These are phyloP conservation scores for Campaea margaritaria DNA, from an alignment of 2,888 invertebrate species.

Conservation along the genomic window DNA sequence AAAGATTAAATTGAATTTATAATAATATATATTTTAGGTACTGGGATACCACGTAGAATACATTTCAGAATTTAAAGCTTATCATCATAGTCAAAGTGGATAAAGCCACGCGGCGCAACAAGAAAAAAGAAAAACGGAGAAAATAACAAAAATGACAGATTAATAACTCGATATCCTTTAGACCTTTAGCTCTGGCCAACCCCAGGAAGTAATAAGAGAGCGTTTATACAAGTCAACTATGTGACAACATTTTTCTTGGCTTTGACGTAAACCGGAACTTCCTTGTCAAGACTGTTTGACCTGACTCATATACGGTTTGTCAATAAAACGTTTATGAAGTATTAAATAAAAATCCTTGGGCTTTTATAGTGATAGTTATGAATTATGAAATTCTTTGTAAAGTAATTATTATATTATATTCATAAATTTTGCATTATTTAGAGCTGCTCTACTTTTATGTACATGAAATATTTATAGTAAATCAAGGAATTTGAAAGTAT, in stretches of 20 bases:
- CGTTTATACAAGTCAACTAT: conserved; percentile 8
- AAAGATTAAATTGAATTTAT: too few relatives aligned
- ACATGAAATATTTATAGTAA: too few relatives aligned
- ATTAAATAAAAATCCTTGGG: conserved; percentile 1
- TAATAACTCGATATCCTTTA: conserved; percentile 20
- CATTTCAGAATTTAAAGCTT: background rate
- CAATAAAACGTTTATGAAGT: conserved; percentile 9
- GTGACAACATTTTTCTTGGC: conserved; percentile 12
- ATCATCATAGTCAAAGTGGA: background rate
- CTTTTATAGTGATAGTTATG: background rate
- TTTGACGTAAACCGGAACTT: conserved; percentile 22
- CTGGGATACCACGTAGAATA: too few relatives aligned
- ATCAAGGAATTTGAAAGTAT: too few relatives aligned
- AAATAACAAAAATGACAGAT: conserved; percentile 12
- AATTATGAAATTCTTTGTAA: background rate
- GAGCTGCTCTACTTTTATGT: too few relatives aligned
- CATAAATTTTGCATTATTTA: too few relatives aligned
- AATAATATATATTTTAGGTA: too few relatives aligned
- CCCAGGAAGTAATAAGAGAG: conserved; percentile 15
- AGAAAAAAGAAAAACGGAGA: background rate
- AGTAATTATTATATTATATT: too few relatives aligned
- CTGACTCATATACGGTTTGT: background rate
- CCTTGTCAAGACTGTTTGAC: conserved; percentile 1
- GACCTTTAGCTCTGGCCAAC: conserved; percentile 2
- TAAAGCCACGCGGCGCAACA: too few relatives aligned